phyloP scores from a whole-genome alignment of 2,888 invertebrate genomes.

The Tachina lurida region DNA sequence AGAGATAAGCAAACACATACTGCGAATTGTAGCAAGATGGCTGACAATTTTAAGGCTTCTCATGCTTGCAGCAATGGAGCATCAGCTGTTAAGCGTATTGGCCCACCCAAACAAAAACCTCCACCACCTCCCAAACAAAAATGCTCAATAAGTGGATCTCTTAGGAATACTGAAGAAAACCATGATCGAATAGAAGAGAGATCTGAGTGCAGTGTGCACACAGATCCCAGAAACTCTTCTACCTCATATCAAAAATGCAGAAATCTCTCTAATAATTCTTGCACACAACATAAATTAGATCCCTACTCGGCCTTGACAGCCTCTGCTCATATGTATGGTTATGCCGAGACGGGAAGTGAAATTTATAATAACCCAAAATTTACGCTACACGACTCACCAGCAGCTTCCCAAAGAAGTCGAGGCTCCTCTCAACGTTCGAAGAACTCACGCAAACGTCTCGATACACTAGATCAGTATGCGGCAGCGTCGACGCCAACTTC shows the following conservation, averaged over 20 bases:
- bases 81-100: constrained; percentile 65
- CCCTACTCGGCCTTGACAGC: constrained; percentile 75
- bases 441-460: constrained; percentile 77
- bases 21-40: not conserved
- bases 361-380: constrained; percentile 83
- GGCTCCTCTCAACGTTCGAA: constrained; percentile 77
- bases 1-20: constrained; percentile 43
- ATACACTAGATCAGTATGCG: constrained; percentile 80
- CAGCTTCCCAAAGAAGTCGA: constrained; percentile 78
- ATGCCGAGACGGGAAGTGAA: constrained; percentile 79
- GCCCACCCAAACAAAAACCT: constrained; percentile 79
- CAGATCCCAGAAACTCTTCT: not conserved
- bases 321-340: constrained; percentile 78
- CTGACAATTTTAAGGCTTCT: constrained; percentile 3
- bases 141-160: not conserved
- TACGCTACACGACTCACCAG: constrained; percentile 80
- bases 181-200: constrained; percentile 12
- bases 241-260: constrained; percentile 18
- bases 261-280: constrained; percentile 18
- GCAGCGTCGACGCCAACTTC: constrained; percentile 79
- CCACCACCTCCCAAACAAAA: constrained; percentile 78
- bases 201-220: not conserved
- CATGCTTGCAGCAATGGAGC: not conserved
- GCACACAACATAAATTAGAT: constrained; percentile 73
- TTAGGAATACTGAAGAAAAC: not conserved